Conservation (phyloP, 2,797 vertebrate genomes). For the Astyanax mexicanus region DNA sequence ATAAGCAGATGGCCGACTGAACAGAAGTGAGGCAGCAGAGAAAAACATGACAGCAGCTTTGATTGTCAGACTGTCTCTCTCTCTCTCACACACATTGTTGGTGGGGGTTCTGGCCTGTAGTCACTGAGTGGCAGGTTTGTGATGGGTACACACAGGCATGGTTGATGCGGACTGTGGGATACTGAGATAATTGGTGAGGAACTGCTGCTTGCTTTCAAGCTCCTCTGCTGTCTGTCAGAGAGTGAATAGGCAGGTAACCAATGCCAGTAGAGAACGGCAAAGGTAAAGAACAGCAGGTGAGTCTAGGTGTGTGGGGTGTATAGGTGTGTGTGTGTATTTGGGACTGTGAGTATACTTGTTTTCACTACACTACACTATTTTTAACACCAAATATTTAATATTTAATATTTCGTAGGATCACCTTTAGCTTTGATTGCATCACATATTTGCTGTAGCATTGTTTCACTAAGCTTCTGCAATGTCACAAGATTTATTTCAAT, state of each 20-base stretch:
- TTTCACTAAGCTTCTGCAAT: too few relatives aligned
- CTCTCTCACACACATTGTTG: slow-evolving; percentile 9
- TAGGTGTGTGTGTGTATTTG: neutral
- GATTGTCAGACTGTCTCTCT: slow-evolving; percentile 19
- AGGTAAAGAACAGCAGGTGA: slow-evolving; percentile 6
- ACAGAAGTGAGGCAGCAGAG: neutral
- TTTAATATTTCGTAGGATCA: too few relatives aligned
- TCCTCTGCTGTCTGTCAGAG: slow-evolving; percentile 18
- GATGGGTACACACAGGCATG: slow-evolving; percentile 20
- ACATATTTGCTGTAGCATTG: too few relatives aligned
- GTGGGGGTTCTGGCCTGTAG: slow-evolving; percentile 41
- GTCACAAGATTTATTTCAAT: too few relatives aligned
- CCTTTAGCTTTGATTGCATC: too few relatives aligned
- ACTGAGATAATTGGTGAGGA: slow-evolving; percentile 52
- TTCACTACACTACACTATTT: too few relatives aligned
- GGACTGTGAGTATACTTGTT: neutral
- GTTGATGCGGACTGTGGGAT: slow-evolving; percentile 41
- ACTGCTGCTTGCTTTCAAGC: slow-evolving; percentile 29
- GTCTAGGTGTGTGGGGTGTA: too few relatives aligned
- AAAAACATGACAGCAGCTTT: slow-evolving; percentile 44
- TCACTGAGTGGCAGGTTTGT: slow-evolving; percentile 50
- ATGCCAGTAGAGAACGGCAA: neutral
- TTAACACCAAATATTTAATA: too few relatives aligned
- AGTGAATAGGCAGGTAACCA: slow-evolving; percentile 22
- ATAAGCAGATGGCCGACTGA: slow-evolving; percentile 16